phyloP scores from a whole-genome alignment of 2,797 vertebrate species.

The Falco novaeseelandiae region DNA sequence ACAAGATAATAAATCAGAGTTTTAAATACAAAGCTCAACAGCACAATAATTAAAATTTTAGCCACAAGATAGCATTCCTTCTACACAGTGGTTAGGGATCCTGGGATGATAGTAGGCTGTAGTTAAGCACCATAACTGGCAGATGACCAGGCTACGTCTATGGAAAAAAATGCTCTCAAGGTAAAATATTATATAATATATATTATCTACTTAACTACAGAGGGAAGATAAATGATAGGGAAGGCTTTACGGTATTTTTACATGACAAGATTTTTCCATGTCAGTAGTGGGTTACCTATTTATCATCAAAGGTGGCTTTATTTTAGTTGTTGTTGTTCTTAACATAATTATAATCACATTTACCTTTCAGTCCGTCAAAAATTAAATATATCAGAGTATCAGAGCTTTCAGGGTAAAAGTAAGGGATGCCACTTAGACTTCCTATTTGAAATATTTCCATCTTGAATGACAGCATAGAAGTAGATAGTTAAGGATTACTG shows the following conservation, averaged over 20 bases:
- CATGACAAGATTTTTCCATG: background rate
- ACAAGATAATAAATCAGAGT: constrained; percentile 11
- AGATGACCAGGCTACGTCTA: background rate
- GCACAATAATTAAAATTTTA: constrained; percentile 39
- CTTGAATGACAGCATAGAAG: background rate
- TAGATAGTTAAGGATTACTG: background rate
- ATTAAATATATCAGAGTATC: background rate
- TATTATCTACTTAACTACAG: background rate
- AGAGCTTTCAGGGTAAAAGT: background rate
- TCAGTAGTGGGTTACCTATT: background rate
- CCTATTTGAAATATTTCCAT: background rate
- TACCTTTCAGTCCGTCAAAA: background rate
- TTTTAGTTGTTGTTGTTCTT: background rate
- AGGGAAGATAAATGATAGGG: background rate
- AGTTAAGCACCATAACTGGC: constrained; percentile 60
- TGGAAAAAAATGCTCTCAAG: background rate
- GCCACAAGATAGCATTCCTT: constrained; percentile 34
- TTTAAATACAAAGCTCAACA: constrained; percentile 58
- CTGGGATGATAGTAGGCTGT: constrained; percentile 68
- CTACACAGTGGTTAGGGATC: constrained; percentile 67
- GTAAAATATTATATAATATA: background rate
- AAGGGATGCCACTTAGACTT: background rate
- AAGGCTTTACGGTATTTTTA: background rate
- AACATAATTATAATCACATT: background rate
- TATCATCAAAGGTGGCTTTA: background rate